Percentiles rank a stretch among this genome's conserved stretches.
Conservation (phyloP, 2,888 invertebrate genomes). For the Folsomia manolachei region DNA sequence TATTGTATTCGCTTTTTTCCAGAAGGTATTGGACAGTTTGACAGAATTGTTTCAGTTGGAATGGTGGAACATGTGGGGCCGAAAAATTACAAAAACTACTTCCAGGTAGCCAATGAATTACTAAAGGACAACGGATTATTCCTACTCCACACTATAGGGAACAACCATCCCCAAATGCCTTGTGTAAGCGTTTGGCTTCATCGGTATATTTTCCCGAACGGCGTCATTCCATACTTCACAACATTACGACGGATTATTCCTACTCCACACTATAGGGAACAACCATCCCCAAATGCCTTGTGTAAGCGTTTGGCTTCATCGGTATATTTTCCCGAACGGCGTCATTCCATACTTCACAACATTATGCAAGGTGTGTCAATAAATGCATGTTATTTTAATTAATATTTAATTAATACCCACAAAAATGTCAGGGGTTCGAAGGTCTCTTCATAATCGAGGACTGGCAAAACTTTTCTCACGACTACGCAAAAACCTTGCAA, state of each 20-base stretch:
- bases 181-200: neutral
- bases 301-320: neutral
- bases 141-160: conserved; percentile 14
- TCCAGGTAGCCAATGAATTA: conserved; percentile 17
- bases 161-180: neutral
- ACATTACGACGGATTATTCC: neutral
- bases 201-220: conserved; percentile 9
- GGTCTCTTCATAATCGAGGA: neutral
- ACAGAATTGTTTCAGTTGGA: neutral
- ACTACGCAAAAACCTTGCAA: conserved; percentile 38
- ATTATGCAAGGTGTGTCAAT: neutral
- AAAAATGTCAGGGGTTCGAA: neutral
- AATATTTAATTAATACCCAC: neutral
- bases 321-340: conserved; percentile 10
- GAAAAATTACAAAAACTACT: conserved; percentile 31
- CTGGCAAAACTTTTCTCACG: conserved; percentile 28
- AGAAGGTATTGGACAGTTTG: neutral
- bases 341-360: neutral
- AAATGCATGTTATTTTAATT: neutral
- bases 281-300: neutral
- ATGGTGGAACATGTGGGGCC: conserved; percentile 41
- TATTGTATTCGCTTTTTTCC: conserved; percentile 9
- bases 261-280: conserved; percentile 11
- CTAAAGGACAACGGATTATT: conserved; percentile 8
- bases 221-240: neutral